phyloP scores from a whole-genome alignment of 1,140 invertebrate genomes.

The Parapsyche elsis region DNA sequence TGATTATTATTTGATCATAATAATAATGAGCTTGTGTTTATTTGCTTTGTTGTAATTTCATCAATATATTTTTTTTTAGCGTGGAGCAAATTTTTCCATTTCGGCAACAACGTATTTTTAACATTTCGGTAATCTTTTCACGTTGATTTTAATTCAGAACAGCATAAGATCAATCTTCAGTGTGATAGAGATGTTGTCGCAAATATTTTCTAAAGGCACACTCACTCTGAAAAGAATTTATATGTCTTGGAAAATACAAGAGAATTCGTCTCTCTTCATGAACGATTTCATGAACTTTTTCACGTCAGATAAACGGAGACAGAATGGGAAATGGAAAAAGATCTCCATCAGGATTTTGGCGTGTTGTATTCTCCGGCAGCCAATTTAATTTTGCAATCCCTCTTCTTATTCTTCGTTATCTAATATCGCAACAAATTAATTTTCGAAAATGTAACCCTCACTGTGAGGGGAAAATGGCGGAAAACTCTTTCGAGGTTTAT shows the following conservation, averaged over 20 bases:
- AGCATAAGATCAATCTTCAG: no score
- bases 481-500: no score
- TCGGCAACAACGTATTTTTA: no score
- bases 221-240: not conserved
- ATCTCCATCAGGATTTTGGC: not conserved
- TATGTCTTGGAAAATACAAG: not conserved
- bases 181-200: no score
- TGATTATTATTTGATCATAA: no score
- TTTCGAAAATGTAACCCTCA: not conserved
- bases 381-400: constrained; percentile 14
- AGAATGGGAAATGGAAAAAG: not conserved
- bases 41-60: no score
- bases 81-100: no score
- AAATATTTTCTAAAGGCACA: not conserved
- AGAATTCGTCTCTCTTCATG: not conserved
- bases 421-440: not conserved
- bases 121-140: no score
- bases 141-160: no score
- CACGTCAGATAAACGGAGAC: not conserved
- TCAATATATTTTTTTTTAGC: no score
- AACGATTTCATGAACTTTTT: not conserved
- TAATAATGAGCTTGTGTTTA: no score
- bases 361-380: not conserved
- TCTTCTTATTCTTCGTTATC: not conserved
- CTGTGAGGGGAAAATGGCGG: no score